Evolutionary conservation across 1,140 invertebrate genomes (phyloP).

Genomic region (Penaeus chinensis): DNA sequence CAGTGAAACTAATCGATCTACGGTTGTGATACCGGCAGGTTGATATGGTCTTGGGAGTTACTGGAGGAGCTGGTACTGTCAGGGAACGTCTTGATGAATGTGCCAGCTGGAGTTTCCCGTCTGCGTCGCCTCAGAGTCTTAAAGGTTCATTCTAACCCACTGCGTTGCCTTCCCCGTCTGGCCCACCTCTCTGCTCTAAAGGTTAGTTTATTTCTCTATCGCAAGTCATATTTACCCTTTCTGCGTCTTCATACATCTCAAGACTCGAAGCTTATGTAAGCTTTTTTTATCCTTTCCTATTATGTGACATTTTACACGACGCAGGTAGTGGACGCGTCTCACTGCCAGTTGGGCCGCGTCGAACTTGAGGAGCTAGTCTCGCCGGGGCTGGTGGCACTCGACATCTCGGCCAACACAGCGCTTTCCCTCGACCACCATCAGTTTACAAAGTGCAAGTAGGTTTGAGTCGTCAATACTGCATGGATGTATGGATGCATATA

Average conservation of each 20-base stretch:
- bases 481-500: neutral
- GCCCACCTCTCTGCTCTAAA: conserved; percentile 79
- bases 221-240: no score
- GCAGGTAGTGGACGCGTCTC: conserved; percentile 60
- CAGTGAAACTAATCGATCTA: conserved; percentile 59
- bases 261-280: neutral
- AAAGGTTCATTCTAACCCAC: conserved; percentile 83
- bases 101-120: conserved; percentile 81
- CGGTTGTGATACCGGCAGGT: conserved; percentile 68
- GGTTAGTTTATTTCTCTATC: conserved; percentile 66
- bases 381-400: conserved; percentile 54
- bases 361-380: conserved; percentile 57
- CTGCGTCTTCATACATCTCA: neutral
- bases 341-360: conserved; percentile 52
- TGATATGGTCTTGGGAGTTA: conserved; percentile 80
- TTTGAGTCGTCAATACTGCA: neutral
- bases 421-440: conserved; percentile 60
- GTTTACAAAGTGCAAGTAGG: conserved; percentile 56
- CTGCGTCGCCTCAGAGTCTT: conserved; percentile 80
- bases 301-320: neutral
- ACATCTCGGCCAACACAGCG: conserved; percentile 58
- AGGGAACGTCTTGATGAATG: conserved; percentile 81
- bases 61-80: conserved; percentile 85
- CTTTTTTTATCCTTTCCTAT: neutral
- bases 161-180: conserved; percentile 80